A percentile compares a stretch with the other conserved stretches of the same genome.
These are phyloP conservation scores for Orthonevra nobilis DNA, from an alignment of 2,888 invertebrate species.

Conservation along the genomic window DNA sequence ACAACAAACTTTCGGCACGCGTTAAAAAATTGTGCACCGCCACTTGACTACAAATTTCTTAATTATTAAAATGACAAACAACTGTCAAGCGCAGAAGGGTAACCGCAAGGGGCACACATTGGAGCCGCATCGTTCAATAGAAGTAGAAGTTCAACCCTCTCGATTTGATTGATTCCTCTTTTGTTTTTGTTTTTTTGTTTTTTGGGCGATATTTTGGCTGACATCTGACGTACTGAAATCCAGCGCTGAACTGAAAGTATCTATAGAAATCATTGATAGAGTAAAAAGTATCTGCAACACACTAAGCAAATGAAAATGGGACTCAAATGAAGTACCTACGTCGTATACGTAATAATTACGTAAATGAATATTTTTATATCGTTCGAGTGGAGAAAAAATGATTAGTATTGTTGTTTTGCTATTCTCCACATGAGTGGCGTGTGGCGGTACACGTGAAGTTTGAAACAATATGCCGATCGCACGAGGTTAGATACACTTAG, in stretches of 20 bases:
- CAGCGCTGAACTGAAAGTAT: slow-evolving; percentile 11
- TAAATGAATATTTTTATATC: slow-evolving; percentile 38
- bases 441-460: slow-evolving; percentile 54
- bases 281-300: slow-evolving; percentile 37
- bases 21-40: slow-evolving; percentile 64
- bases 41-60: slow-evolving; percentile 68
- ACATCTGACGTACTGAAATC: too few relatives aligned
- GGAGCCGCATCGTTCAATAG: slow-evolving; percentile 22
- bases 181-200: too few relatives aligned
- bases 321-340: slow-evolving; percentile 39
- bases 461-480: slow-evolving; percentile 47
- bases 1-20: slow-evolving; percentile 55
- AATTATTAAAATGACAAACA: slow-evolving; percentile 68
- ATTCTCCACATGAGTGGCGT: slow-evolving; percentile 42
- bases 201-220: too few relatives aligned
- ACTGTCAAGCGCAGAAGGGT: slow-evolving; percentile 52
- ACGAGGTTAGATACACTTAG: slow-evolving; percentile 23
- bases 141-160: slow-evolving; percentile 24
- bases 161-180: slow-evolving; percentile 9
- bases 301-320: slow-evolving; percentile 47
- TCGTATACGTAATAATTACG: slow-evolving; percentile 61
- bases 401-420: slow-evolving; percentile 29
- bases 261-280: slow-evolving; percentile 25
- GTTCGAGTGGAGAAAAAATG: slow-evolving; percentile 54
- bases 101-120: slow-evolving; percentile 50